Base-by-base conservation (phyloP, 2,888 invertebrate species). In the Cetonia aurata region DNA sequence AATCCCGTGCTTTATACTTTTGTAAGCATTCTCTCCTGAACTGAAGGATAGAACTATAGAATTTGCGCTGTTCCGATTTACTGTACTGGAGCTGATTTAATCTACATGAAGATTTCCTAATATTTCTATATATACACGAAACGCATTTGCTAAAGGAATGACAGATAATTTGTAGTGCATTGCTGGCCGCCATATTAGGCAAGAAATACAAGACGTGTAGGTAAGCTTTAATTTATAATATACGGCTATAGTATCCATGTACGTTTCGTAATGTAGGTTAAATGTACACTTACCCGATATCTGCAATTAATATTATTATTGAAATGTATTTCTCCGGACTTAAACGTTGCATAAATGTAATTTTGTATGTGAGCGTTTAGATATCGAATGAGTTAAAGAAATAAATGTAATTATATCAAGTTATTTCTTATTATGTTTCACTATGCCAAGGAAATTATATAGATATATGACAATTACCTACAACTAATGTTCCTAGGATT, bases 21-120 rank as follows among this genome's bases (percentile, higher is more conserved):
- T 10, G 13, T 13, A 15, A 48, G 15, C 48, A 15, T 48, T 56
- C 15, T 56, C 57, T 59, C 42, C 17, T 31, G 44, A 46, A 15
- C 8, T 25, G 25, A 37, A 25, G 52, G 9, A 52, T 37, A 37
- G n/a, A n/a, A n/a, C 10, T n/a, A 15, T 4, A 48, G 46, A 31
- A 52, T 65, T 50, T 48, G 50, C 41, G 15, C 37, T 65, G 37
- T 10, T 19, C 62, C 15, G 62, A 37, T 19, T 50, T 65, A 65
- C 50, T 65, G 50, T 52, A 65, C 50, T 52, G 62, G 62, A 65
- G 41, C 62, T 19, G 62, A 65, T 65, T 19, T 52, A 37, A 65
- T 65, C 62, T 65, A 50, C 19, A 17, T 50, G 62, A 52, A 65
- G 50, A 52, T 65, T 65, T 65, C 62, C 37, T 65, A 65, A 65